phyloP scores from a whole-genome alignment of 2,113 vertebrate genomes.

The Opisthocomus hoazin region DNA sequence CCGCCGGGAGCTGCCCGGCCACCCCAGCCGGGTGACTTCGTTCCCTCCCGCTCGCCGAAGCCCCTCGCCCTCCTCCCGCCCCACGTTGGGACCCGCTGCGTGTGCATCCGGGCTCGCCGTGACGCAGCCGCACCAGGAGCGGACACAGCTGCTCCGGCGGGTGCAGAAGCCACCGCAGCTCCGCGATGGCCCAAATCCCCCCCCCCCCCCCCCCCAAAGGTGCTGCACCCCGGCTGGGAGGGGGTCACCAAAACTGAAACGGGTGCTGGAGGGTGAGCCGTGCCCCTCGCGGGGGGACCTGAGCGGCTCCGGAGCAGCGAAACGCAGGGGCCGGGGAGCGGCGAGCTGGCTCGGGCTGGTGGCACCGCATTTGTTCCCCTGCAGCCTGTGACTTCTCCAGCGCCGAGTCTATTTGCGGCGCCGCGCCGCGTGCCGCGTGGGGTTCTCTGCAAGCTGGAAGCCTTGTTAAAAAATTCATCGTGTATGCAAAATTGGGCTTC shows the following conservation, averaged over 20 bases:
- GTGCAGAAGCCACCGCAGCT: accelerated
- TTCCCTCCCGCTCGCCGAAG: constrained; percentile 48
- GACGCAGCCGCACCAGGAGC: not conserved
- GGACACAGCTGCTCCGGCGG: not conserved
- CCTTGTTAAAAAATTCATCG: constrained; percentile 53
- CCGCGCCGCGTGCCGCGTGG: constrained; percentile 37
- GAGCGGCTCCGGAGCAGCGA: not conserved
- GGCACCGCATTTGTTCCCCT: constrained; percentile 35
- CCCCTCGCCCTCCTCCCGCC: not conserved
- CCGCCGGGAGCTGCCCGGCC: not conserved
- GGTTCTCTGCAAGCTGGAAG: constrained; percentile 34
- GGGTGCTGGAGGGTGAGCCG: no score
- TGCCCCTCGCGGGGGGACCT: not conserved
- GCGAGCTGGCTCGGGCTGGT: not conserved
- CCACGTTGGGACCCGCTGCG: not conserved
- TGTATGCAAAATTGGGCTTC: constrained; percentile 32
- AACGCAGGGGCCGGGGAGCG: not conserved
- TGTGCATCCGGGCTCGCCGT: not conserved
- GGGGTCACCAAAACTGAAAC: no score
- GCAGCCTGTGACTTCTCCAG: constrained; percentile 20
- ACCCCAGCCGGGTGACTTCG: not conserved
- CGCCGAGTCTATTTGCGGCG: constrained; percentile 52
- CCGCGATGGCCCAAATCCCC: accelerated
- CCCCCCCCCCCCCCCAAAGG: no score
- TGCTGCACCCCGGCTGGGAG: accelerated